phyloP scores from a whole-genome alignment of 2,888 invertebrate genomes.

The Drosophila mimica region DNA sequence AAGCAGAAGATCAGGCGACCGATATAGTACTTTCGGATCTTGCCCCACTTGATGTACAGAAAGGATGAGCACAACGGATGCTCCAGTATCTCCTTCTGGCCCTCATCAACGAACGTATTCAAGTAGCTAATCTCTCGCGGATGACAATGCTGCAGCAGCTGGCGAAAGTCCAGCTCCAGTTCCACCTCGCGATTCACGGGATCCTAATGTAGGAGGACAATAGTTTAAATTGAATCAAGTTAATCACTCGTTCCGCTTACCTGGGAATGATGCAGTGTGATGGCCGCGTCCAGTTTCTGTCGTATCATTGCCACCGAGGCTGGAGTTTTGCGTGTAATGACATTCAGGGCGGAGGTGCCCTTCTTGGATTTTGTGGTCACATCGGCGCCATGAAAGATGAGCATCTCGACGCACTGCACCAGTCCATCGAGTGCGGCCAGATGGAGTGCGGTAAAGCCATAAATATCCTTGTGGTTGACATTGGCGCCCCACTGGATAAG shows the following conservation, averaged over 20 bases:
- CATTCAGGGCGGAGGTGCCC: constrained; percentile 93
- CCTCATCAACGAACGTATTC: constrained; percentile 94
- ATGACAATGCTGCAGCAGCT: constrained; percentile 92
- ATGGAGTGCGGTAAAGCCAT: constrained; percentile 94
- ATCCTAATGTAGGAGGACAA: constrained; percentile 83
- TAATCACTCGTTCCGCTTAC: constrained; percentile 31
- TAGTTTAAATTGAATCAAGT: not conserved
- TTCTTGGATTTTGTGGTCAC: constrained; percentile 95
- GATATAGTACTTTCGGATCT: constrained; percentile 94
- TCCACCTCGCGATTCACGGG: constrained; percentile 92
- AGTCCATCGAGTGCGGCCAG: constrained; percentile 94
- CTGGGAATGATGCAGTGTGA: constrained; percentile 91
- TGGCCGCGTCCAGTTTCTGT: constrained; percentile 92
- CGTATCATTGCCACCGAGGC: constrained; percentile 93
- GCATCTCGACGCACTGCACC: constrained; percentile 93
- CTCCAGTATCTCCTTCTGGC: constrained; percentile 93
- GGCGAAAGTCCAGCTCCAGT: constrained; percentile 92
- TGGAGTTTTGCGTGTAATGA: constrained; percentile 94
- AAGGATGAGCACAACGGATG: constrained; percentile 96
- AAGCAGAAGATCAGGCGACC: constrained; percentile 92
- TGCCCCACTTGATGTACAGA: constrained; percentile 95
- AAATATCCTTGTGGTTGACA: constrained; percentile 93
- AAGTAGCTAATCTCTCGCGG: constrained; percentile 94
- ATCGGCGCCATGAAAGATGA: constrained; percentile 94
- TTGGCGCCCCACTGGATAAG: constrained; percentile 92